Evolutionary conservation across 2,888 invertebrate genomes (phyloP), one percentile per base, ranked within the genome.

Genomic region (Meiosimyza platycephala): DNA sequence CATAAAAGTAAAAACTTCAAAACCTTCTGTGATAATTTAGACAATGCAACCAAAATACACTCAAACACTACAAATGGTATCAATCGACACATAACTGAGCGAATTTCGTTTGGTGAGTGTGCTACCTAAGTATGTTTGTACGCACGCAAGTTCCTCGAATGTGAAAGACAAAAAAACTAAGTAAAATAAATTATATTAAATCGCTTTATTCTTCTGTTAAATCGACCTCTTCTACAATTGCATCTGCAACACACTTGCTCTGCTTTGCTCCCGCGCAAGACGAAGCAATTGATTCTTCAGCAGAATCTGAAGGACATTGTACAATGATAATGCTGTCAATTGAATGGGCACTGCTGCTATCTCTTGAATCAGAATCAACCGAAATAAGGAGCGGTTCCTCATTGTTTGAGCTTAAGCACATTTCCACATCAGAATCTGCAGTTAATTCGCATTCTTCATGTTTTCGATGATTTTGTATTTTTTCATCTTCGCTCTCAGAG

Each of bases 161-260:
- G 28, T 28, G 9, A 40, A 40, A 40, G 9, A 7, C 6, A 40
- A 40, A 40, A 40, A 40, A 40, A 9, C 40, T 9, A 40, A 9
- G 6, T 40, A 1, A 40, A 9, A 9, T 40, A 40, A 40, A 9
- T 40, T 9, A 9, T 40, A 40, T 40, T 1, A 55, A 55, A 55
- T 55, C 4, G 12, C 18, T 28, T 50, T 65, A 71, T 40, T 71
- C 71, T 9, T 65, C 57, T 9, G 71, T 65, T 18, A 71, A 65
- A 40, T 71, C 71, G 9, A 65, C 51, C 59, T 65, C 33, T 51
- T 28, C 7, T 18, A 57, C 33, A 5, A 47, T 16, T 7, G 6
- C 11, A 7, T 67, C 65, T 3, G 9, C 15, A 60, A 33, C 13
- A 51, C 7, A 22, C 22, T 51, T 18, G 6, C 5, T 64, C 12